Base-by-base conservation (phyloP, 1,140 invertebrate species). In the Drosophila tsacasi region DNA sequence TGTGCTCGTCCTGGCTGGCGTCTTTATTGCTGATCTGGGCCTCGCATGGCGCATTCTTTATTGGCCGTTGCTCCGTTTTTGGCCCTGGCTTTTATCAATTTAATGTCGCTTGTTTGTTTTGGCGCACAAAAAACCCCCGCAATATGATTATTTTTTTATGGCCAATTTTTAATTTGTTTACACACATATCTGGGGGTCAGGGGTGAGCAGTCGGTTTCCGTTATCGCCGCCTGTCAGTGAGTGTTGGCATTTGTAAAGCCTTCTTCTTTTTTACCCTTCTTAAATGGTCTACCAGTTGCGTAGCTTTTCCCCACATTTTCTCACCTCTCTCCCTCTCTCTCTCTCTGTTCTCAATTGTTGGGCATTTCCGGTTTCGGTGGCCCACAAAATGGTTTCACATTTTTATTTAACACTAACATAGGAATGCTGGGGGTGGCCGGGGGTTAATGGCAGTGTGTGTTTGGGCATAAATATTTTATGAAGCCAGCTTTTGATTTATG, bases 131-230 rank as follows among this genome's bases (percentile, higher is more conserved):
- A 47, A 23, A 13, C 6, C 84, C 84, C 84, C 62, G 82, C 84
- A 87, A 81, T 77, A 89, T 87, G 84, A 87, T 89, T 89, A 90
- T 89, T 79, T 90, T 89, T 90, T 90, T 90, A 90, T 82, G 81
- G 35, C 68, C 68, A 90, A 85, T 78, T 90, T 90, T 90, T 90
- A 90, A 90, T 90, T 90, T 90, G 85, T 90, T 90, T 90, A 80
- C 81, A 85, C 79, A 90, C 74, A 73, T 81, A 68, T 55, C 15
- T 39, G 46, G 65, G 44, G 27, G 32, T 21, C 9, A 25, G n/a
- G 17, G n/a, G 61, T 23, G 15, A 10, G 30, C 27, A 9, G 15
- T 21, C 10, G 62, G n/a, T 35, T 32, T 67, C 12, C 37, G 62
- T 74, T 83, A 89, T 89, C 84, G 81, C 23, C 50, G 44, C 64